These are phyloP conservation scores for Solea senegalensis DNA, from an alignment of 2,113 vertebrate genomes.

Conservation along the genomic window DNA sequence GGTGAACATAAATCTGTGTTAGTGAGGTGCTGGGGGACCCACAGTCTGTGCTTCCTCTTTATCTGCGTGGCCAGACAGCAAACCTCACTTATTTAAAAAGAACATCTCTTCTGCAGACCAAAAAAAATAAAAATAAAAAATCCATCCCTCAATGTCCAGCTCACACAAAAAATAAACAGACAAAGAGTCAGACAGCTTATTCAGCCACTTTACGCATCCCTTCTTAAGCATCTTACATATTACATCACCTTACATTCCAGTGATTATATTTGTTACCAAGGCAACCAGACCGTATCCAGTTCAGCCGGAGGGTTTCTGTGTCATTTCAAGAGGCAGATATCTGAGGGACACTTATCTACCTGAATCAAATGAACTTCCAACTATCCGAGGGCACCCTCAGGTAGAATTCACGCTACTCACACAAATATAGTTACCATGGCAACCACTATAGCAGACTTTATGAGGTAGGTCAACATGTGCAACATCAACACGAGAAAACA, in stretches of 20 bases:
- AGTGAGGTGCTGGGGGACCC: slow-evolving; percentile 56
- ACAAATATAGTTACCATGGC: slow-evolving; percentile 25
- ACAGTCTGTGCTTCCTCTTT: slow-evolving; percentile 44
- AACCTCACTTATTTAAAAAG: slow-evolving; percentile 42
- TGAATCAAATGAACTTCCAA: slow-evolving; percentile 37
- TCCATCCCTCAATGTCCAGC: background rate
- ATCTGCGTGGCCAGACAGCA: slow-evolving; percentile 53
- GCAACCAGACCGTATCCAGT: slow-evolving; percentile 42
- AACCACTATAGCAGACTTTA: slow-evolving; percentile 5
- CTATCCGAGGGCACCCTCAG: slow-evolving; percentile 31
- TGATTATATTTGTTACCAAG: slow-evolving; percentile 47
- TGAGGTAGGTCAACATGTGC: background rate
- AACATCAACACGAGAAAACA: background rate
- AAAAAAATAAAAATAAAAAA: slow-evolving; percentile 3
- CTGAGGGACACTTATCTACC: slow-evolving; percentile 37
- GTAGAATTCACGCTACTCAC: slow-evolving; percentile 30
- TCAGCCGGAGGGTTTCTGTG: slow-evolving; percentile 44
- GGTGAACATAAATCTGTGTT: slow-evolving; percentile 66
- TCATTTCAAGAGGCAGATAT: slow-evolving; percentile 32
- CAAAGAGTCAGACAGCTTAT: slow-evolving; percentile 13
- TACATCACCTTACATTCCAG: slow-evolving; percentile 10
- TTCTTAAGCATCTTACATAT: slow-evolving; percentile 16
- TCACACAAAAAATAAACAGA: slow-evolving; percentile 12
- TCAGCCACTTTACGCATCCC: background rate
- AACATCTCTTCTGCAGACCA: slow-evolving; percentile 8